These are phyloP conservation scores for Empidonax alnorum DNA, from an alignment of 2,113 vertebrate species.

Conservation along the genomic window DNA sequence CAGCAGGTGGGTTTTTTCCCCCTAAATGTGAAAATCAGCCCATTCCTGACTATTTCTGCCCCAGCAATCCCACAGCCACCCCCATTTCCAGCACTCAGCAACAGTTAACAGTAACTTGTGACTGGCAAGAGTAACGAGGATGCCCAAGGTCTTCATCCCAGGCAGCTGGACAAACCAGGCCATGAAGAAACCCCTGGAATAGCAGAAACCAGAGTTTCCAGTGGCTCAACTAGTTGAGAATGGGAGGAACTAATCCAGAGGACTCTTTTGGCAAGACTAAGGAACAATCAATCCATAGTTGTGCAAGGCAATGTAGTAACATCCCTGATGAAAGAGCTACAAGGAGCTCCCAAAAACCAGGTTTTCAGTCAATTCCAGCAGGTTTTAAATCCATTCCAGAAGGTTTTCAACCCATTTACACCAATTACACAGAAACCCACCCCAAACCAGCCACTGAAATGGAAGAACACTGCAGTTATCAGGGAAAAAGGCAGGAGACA, in stretches of 20 bases:
- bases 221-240: neutral
- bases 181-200: neutral
- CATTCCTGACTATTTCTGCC: neutral
- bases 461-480: neutral
- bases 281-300: neutral
- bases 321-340: neutral
- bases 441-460: neutral
- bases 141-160: neutral
- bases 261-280: neutral
- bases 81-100: neutral
- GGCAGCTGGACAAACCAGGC: neutral
- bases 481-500: neutral
- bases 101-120: neutral
- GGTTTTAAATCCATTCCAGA: neutral
- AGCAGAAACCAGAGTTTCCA: neutral
- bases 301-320: neutral
- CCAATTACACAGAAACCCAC: neutral
- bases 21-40: fast-evolving
- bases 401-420: neutral
- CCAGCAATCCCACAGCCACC: fast-evolving
- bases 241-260: neutral
- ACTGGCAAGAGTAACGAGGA: neutral
- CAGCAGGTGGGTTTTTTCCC: neutral
- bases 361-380: neutral
- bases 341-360: neutral